Evolutionary conservation across 2,888 invertebrate genomes (phyloP).

Genomic region (Pyralis farinalis): DNA sequence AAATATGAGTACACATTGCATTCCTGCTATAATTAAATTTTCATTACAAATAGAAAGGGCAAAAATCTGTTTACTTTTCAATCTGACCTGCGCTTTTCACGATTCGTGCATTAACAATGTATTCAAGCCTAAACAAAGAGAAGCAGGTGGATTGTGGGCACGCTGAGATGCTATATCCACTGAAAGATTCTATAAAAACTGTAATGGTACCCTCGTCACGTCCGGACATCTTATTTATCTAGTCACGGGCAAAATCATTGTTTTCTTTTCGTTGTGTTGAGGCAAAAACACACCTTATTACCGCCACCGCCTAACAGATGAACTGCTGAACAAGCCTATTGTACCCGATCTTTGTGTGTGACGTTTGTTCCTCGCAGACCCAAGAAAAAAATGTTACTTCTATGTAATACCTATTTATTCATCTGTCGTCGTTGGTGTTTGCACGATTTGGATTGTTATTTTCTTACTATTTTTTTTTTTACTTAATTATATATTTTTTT

Average conservation of each 20-base stretch:
- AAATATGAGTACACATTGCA: slow-evolving; percentile 48
- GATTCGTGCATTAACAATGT: slow-evolving; percentile 51
- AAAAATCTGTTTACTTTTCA: slow-evolving; percentile 8
- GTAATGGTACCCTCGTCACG: slow-evolving; percentile 75
- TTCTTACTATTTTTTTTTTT: too few species aligned
- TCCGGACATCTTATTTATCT: slow-evolving; percentile 76
- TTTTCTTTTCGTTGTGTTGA: slow-evolving; percentile 64
- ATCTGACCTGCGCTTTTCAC: slow-evolving; percentile 25
- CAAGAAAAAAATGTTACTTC: slow-evolving; percentile 34
- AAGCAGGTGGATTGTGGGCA: slow-evolving; percentile 51
- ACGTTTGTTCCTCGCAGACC: slow-evolving; percentile 49
- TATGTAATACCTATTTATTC: slow-evolving; percentile 43
- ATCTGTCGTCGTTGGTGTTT: slow-evolving; percentile 30
- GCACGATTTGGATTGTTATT: too few species aligned
- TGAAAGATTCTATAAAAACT: slow-evolving; percentile 74
- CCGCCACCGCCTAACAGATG: slow-evolving; percentile 62
- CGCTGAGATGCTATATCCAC: slow-evolving; percentile 36
- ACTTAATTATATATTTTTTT: too few species aligned
- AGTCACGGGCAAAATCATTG: slow-evolving; percentile 75
- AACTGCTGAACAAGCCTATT: slow-evolving; percentile 59
- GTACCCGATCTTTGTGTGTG: slow-evolving; percentile 57
- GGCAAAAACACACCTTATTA: slow-evolving; percentile 70
- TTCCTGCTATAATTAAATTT: slow-evolving; percentile 33
- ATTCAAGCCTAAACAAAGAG: slow-evolving; percentile 61
- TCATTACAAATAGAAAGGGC: slow-evolving; percentile 6